These are phyloP conservation scores for Trichosurus vulpecula DNA, from an alignment of 2,797 vertebrate genomes.

Conservation along the genomic window DNA sequence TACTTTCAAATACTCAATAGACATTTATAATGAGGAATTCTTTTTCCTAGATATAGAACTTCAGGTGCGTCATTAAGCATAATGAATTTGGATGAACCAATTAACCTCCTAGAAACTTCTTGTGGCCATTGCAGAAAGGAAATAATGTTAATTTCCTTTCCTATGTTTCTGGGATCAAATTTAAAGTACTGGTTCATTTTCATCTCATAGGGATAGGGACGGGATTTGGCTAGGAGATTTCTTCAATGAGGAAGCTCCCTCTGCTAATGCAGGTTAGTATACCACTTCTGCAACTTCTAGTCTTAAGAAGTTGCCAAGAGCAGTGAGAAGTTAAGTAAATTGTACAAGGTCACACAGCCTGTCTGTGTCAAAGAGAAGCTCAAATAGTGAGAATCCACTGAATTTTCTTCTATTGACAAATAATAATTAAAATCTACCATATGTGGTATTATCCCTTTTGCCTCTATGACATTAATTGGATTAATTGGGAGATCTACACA, in stretches of 20 bases:
- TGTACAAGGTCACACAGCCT: background rate
- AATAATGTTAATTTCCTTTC: background rate
- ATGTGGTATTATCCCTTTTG: background rate
- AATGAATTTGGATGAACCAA: conserved; percentile 31
- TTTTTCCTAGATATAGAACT: conserved; percentile 50
- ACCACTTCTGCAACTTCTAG: background rate
- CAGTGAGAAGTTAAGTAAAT: background rate
- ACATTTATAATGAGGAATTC: conserved; percentile 50
- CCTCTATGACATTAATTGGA: too few relatives aligned
- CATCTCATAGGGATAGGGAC: background rate
- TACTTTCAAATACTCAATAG: conserved; percentile 56
- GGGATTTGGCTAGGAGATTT: background rate
- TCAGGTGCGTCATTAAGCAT: conserved; percentile 36
- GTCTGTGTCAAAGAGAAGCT: background rate
- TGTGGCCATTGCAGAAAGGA: background rate
- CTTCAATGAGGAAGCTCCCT: background rate
- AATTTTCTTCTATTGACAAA: background rate
- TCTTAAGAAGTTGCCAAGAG: background rate
- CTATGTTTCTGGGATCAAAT: background rate
- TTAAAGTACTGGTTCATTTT: conserved; percentile 13
- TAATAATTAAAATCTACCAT: background rate
- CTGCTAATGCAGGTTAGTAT: background rate
- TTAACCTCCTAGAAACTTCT: background rate
- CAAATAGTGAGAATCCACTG: background rate
- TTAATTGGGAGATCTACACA: background rate